Evolutionary conservation across 2,113 vertebrate genomes (phyloP).

Genomic region (Carassius auratus): DNA sequence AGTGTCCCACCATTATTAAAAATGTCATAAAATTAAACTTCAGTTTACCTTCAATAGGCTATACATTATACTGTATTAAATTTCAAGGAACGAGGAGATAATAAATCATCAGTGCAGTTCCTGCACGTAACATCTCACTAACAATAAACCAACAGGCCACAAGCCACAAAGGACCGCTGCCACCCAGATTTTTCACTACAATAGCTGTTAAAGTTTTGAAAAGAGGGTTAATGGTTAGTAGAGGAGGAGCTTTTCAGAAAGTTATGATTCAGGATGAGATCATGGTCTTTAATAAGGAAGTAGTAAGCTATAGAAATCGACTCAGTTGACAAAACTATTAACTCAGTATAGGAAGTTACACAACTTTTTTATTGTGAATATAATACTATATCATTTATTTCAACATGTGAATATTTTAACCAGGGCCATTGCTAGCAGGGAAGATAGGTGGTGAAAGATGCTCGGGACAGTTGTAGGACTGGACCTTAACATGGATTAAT

Average conservation of each 20-base stretch:
- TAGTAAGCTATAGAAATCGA: background rate
- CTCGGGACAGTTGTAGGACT: no score
- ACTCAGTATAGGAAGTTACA: no score
- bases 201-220: background rate
- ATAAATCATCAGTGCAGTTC: background rate
- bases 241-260: background rate
- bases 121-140: background rate
- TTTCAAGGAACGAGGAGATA: background rate
- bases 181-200: background rate
- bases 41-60: background rate
- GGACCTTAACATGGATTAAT: no score
- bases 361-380: no score
- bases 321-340: no score
- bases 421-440: no score
- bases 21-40: background rate
- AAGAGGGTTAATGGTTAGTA: background rate
- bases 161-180: background rate
- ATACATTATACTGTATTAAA: background rate
- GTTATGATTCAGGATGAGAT: background rate
- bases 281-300: slow-evolving; percentile 1
- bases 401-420: no score
- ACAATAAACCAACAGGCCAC: background rate
- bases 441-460: no score
- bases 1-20: background rate
- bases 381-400: no score